phyloP scores from a whole-genome alignment of 2,888 invertebrate genomes.

The Phlogophora meticulosa region DNA sequence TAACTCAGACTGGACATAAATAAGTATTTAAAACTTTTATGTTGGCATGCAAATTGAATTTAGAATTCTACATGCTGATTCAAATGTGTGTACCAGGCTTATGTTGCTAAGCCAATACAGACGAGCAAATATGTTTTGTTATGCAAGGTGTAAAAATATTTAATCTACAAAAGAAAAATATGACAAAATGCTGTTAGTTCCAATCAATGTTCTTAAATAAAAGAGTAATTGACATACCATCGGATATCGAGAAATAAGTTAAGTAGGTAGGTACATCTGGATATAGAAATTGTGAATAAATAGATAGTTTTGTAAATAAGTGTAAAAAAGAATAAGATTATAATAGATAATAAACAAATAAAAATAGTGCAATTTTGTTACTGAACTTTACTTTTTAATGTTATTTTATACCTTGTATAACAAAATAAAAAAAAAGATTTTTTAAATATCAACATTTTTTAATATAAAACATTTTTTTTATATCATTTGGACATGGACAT shows the following conservation, averaged over 20 bases:
- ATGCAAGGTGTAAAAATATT: constrained; percentile 37
- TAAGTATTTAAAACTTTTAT: not conserved
- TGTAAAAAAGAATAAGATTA: constrained; percentile 23
- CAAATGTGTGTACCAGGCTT: not conserved
- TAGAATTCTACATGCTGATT: not conserved
- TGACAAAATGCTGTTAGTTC: not conserved
- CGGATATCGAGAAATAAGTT: not conserved
- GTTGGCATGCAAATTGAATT: not conserved
- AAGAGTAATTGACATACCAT: not conserved
- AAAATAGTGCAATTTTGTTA: not conserved
- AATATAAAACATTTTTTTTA: not conserved
- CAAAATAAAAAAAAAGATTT: not conserved
- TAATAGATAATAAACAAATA: not conserved
- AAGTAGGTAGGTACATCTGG: not conserved
- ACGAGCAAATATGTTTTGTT: constrained; percentile 1
- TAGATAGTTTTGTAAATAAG: constrained; percentile 34
- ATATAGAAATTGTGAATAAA: constrained; percentile 6
- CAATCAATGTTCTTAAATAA: not conserved
- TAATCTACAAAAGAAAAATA: not conserved
- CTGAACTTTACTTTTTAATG: not conserved
- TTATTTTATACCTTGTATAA: constrained; percentile 41
- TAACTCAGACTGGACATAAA: not conserved
- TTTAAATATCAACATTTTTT: not conserved
- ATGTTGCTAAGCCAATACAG: not conserved
- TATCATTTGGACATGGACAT: constrained; percentile 34